A percentile compares a stretch with the other conserved stretches of the same genome.
Evolutionary conservation across 2,797 vertebrate genomes (phyloP).

Genomic region (Mormyrus proboscirostris): DNA sequence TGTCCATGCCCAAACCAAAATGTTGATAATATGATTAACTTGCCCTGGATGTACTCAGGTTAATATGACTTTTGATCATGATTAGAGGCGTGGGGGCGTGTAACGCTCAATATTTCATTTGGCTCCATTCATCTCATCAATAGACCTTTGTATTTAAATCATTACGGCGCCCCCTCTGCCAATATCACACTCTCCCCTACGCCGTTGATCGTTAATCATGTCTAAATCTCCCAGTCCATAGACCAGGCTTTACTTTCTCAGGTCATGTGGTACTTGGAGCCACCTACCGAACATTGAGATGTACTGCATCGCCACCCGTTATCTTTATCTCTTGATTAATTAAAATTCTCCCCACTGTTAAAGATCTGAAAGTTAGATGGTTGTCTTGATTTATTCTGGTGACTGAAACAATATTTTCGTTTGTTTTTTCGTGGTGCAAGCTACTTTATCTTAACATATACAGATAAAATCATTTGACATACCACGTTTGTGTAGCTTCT

Average conservation of each 20-base stretch:
- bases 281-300: not conserved
- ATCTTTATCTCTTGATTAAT: not conserved
- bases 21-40: not conserved
- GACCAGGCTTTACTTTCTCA: not conserved
- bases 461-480: not conserved
- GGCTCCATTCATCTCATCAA: not conserved
- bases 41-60: not conserved
- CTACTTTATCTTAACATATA: not conserved
- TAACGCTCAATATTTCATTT: not conserved
- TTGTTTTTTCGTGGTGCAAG: not conserved
- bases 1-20: not conserved
- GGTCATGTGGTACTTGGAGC: constrained; percentile 4
- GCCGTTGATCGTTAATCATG: not conserved
- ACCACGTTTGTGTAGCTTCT: not conserved
- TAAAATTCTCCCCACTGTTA: not conserved
- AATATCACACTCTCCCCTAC: not conserved
- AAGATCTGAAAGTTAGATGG: not conserved
- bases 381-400: not conserved
- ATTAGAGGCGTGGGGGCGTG: not conserved
- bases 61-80: not conserved
- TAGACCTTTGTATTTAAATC: not conserved
- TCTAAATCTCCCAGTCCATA: not conserved
- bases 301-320: not conserved
- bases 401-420: not conserved
- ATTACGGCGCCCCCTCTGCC: not conserved